Percentiles rank a stretch among this genome's conserved stretches.
Evolutionary conservation across 2,797 vertebrate genomes (phyloP).

Genomic region (Labroides dimidiatus): DNA sequence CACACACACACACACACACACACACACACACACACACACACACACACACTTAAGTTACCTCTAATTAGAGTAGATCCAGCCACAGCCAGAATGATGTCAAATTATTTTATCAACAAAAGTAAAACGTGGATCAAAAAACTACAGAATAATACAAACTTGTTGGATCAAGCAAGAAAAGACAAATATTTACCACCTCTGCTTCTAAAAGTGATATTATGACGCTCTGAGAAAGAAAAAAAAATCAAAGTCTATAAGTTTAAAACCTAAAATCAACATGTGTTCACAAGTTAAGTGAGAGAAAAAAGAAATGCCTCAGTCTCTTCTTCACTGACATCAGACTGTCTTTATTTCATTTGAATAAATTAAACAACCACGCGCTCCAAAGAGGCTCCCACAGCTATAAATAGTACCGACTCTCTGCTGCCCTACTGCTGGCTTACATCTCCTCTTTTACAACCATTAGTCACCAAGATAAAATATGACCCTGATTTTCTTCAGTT

Average conservation of each 20-base stretch:
- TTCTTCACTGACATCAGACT: too few species aligned
- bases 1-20: too few species aligned
- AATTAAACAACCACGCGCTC: conserved; percentile 13
- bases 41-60: too few species aligned
- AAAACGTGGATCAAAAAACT: too few species aligned
- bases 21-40: too few species aligned
- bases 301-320: background rate
- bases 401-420: conserved; percentile 31
- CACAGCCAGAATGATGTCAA: too few species aligned
- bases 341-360: background rate
- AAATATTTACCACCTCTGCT: too few species aligned
- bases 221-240: background rate
- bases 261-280: background rate
- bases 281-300: conserved; percentile 1
- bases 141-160: too few species aligned
- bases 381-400: conserved; percentile 28
- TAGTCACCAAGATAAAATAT: background rate
- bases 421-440: conserved; percentile 19
- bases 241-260: background rate
- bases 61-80: too few species aligned
- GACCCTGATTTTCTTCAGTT: background rate
- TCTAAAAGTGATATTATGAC: too few species aligned
- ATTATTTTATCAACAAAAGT: too few species aligned
- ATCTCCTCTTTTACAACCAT: conserved; percentile 8
- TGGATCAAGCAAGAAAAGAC: too few species aligned